These are phyloP conservation scores for Smithornis capensis DNA, from an alignment of 2,113 vertebrate species.

Conservation along the genomic window DNA sequence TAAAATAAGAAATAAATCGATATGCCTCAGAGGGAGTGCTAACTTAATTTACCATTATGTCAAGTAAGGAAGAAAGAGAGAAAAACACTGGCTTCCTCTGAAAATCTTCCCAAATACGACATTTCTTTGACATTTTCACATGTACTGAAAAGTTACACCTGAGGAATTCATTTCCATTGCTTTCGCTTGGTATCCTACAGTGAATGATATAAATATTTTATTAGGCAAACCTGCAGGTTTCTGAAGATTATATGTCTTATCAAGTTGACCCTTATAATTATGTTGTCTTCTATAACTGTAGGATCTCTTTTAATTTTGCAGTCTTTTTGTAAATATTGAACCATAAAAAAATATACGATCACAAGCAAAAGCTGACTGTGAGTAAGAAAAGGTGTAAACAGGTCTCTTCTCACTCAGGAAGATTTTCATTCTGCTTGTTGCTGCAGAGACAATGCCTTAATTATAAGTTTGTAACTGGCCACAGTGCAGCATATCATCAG, in stretches of 20 bases:
- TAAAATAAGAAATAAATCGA: neutral
- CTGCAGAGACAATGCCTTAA: neutral
- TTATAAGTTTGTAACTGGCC: neutral
- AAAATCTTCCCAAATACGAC: neutral
- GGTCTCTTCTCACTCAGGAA: neutral
- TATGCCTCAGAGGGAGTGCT: neutral
- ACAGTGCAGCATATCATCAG: neutral
- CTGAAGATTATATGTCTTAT: slow-evolving; percentile 84
- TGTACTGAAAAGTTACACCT: slow-evolving; percentile 40
- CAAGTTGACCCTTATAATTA: slow-evolving; percentile 85
- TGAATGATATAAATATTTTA: slow-evolving; percentile 83
- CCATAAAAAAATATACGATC: slow-evolving; percentile 53
- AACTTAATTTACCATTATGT: slow-evolving; percentile 10
- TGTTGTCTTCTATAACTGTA: slow-evolving; percentile 76
- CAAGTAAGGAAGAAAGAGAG: neutral
- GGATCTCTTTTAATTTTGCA: slow-evolving; percentile 75
- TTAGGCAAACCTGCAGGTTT: slow-evolving; percentile 76
- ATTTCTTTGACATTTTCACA: slow-evolving; percentile 30
- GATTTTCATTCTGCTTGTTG: neutral
- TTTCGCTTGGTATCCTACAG: slow-evolving; percentile 74
- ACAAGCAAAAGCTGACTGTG: slow-evolving; percentile 34
- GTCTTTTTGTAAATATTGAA: slow-evolving; percentile 80
- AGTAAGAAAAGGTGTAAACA: slow-evolving; percentile 43
- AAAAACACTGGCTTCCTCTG: neutral
- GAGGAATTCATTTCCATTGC: slow-evolving; percentile 49